A percentile compares a stretch with the other conserved stretches of the same genome.
Evolutionary conservation across 2,797 vertebrate species (phyloP).

Genomic region (Coregonus sp.): DNA sequence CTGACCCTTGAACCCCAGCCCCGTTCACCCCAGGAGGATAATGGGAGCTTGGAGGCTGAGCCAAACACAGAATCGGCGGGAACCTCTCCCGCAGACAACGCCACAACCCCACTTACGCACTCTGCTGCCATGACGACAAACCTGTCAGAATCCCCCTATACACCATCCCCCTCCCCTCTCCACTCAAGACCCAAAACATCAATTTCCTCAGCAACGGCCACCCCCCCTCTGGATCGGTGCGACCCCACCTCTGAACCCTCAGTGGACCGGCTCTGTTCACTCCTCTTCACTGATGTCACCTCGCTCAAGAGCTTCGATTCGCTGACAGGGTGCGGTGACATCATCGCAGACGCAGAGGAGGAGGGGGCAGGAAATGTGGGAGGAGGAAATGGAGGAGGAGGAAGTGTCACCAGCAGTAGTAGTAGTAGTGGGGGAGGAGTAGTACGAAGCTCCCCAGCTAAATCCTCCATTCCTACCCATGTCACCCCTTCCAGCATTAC

Average conservation of each 20-base stretch:
- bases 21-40: slow-evolving; percentile 59
- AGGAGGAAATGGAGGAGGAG: slow-evolving; percentile 82
- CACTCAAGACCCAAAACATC: slow-evolving; percentile 69
- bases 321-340: slow-evolving; percentile 97
- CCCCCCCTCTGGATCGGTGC: slow-evolving; percentile 83
- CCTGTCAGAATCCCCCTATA: slow-evolving; percentile 65
- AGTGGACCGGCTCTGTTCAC: slow-evolving; percentile 86
- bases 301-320: slow-evolving; percentile 99
- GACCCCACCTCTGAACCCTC: slow-evolving; percentile 95
- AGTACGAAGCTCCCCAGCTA: slow-evolving; percentile 64
- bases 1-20: slow-evolving; percentile 79
- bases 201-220: slow-evolving; percentile 62
- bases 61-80: slow-evolving; percentile 58
- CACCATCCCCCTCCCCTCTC: slow-evolving; percentile 66
- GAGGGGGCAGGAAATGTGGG: slow-evolving; percentile 82
- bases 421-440: slow-evolving; percentile 67
- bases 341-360: slow-evolving; percentile 95
- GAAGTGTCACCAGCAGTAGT: slow-evolving; percentile 67
- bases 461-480: slow-evolving; percentile 59
- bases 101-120: slow-evolving; percentile 73
- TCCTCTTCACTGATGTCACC: slow-evolving; percentile 97
- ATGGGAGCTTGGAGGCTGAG: slow-evolving; percentile 67
- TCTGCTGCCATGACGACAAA: slow-evolving; percentile 62
- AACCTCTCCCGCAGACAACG: slow-evolving; percentile 60
- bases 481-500: slow-evolving; percentile 62